Percentiles rank a stretch among this genome's conserved stretches.
Evolutionary conservation across 2,888 invertebrate genomes (phyloP).

Genomic region (Boloria euphrosyne): DNA sequence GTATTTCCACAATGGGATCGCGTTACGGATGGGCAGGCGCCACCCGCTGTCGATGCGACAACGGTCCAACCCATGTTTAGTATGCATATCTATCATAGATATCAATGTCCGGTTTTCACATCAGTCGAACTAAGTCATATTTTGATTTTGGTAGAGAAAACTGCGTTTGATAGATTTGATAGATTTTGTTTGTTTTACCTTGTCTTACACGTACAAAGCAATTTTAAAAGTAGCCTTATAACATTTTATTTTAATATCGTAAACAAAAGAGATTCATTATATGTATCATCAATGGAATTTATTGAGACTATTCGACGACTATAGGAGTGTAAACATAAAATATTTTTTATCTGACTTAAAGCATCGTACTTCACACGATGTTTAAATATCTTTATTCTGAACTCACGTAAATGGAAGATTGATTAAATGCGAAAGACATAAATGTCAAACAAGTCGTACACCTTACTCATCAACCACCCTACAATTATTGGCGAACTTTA

Average conservation of each 20-base stretch:
- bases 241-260: too few relatives aligned
- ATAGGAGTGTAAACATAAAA: not conserved
- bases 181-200: too few relatives aligned
- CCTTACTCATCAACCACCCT: constrained; percentile 6
- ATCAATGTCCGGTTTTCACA: not conserved
- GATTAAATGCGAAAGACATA: constrained; percentile 15
- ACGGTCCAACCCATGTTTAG: constrained; percentile 16
- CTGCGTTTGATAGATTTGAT: too few relatives aligned
- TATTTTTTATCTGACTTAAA: constrained; percentile 4
- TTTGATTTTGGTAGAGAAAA: too few relatives aligned
- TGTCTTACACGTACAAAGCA: too few relatives aligned
- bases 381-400: constrained; percentile 11
- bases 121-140: not conserved
- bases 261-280: too few relatives aligned
- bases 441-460: constrained; percentile 12
- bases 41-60: constrained; percentile 36
- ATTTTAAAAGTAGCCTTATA: too few relatives aligned
- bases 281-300: too few relatives aligned
- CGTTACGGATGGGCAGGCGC: constrained; percentile 48
- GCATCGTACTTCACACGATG: constrained; percentile 10
- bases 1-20: constrained; percentile 50
- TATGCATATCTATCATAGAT: not conserved
- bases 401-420: constrained; percentile 7
- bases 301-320: not conserved
- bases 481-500: constrained; percentile 1